Percentiles rank a stretch among this genome's conserved stretches.
These are phyloP conservation scores for Nomada goodeniana DNA, from an alignment of 2,888 invertebrate genomes.

Conservation along the genomic window DNA sequence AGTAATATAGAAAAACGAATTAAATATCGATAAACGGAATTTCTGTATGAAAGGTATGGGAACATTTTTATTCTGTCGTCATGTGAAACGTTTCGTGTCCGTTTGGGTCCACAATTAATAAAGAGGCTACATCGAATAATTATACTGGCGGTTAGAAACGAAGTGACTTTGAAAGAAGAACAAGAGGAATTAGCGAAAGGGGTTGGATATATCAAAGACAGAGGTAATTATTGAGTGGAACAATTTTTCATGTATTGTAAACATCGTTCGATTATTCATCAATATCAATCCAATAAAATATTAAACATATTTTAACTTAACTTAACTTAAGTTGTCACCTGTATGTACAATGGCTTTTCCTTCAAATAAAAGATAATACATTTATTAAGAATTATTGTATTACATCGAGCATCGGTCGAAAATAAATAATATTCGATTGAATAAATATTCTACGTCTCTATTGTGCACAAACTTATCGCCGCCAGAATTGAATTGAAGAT, in stretches of 20 bases:
- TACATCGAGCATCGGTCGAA: too few relatives aligned
- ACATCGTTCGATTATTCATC: neutral
- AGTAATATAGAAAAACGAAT: neutral
- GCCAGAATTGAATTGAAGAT: too few relatives aligned
- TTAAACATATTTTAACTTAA: too few relatives aligned
- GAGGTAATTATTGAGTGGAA: slow-evolving; percentile 31
- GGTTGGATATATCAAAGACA: neutral
- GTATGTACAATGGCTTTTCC: neutral
- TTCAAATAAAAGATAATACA: too few relatives aligned
- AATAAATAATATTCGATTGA: too few relatives aligned
- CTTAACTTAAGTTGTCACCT: neutral
- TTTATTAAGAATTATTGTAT: too few relatives aligned
- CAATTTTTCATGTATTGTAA: neutral
- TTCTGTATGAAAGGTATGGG: neutral
- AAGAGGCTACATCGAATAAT: slow-evolving; percentile 18
- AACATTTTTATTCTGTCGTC: slow-evolving; percentile 2
- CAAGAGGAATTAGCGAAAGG: neutral
- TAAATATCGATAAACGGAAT: slow-evolving; percentile 4
- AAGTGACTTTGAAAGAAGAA: slow-evolving; percentile 5
- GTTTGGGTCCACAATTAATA: slow-evolving; percentile 39
- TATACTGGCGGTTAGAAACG: neutral
- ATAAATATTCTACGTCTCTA: too few relatives aligned
- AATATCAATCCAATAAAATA: too few relatives aligned
- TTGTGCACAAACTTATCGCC: too few relatives aligned
- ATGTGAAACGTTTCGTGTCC: slow-evolving; percentile 23